phyloP scores from a whole-genome alignment of 2,113 vertebrate species.

The Psittacula cyanocephala region DNA sequence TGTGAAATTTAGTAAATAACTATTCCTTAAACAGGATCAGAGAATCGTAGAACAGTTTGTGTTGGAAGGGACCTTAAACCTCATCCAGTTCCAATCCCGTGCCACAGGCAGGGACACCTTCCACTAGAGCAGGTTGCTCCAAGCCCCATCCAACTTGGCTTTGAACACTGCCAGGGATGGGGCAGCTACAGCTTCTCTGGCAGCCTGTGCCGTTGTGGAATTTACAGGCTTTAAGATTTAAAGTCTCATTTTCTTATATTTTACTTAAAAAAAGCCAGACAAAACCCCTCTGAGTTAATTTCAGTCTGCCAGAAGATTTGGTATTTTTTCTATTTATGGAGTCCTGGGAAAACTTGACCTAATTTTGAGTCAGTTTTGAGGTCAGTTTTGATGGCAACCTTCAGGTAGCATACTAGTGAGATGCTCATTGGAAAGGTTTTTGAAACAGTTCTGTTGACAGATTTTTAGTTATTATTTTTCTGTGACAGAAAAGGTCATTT shows the following conservation, averaged over 20 bases:
- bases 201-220: not conserved
- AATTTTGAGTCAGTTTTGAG: not conserved
- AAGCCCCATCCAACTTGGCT: not conserved
- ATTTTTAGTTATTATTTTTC: not conserved
- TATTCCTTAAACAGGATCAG: not conserved
- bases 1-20: not conserved
- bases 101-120: not conserved
- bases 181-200: not conserved
- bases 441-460: not conserved
- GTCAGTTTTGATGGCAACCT: not conserved
- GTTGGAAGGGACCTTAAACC: not conserved
- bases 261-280: not conserved
- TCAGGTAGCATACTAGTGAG: accelerated
- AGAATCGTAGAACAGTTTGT: not conserved
- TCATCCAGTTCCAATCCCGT: not conserved
- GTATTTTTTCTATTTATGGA: not conserved
- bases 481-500: constrained; percentile 81
- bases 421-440: not conserved
- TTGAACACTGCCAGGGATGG: not conserved
- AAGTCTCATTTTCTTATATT: not conserved
- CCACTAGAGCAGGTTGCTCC: not conserved
- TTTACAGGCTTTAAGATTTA: not conserved
- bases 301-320: not conserved
- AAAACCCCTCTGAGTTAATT: not conserved
- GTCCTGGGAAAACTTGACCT: not conserved